Evolutionary conservation across 2,888 invertebrate genomes (phyloP), one percentile per base, ranked within the genome.

Genomic region (Perizoma affinitatum): DNA sequence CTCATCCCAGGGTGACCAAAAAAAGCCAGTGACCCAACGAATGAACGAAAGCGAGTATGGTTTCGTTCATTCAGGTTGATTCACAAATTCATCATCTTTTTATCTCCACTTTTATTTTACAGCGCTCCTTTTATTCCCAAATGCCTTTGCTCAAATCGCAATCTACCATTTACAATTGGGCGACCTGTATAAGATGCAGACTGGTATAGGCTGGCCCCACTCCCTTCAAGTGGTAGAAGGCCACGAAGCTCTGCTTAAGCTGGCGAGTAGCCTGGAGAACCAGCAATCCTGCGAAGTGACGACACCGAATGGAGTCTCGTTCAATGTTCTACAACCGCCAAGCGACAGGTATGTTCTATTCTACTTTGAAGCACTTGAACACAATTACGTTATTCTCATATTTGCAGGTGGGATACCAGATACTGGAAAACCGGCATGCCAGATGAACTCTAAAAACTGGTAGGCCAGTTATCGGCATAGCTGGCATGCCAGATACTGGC

Each of bases 161-260:
- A 66, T 76, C 0, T 74, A 71, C 49, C 73, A 75, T 33, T 59
- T 89, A 7, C 62, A 73, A 4, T 66, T 88, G 47, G 70, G 75
- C 2, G 81, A 86, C 63, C 75, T 82, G 3, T 73, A 88, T 33
- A 74, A 76, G 33, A 82, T 89, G 78, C 87, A 88, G 61, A 76
- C 78, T 43, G 91, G 91, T 0, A 67, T 87, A 40, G 90, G 88
- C 3, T 88, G 86, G 88, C 91, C 91, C 0, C 66, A 78, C 7
- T 45, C 66, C 4, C 70, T 92, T 11, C 58, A 76, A 6, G 84
- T 90, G 1, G 76, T 75, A 0, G 74, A 75, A 54, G 89, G 90
- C 0, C 83, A 89, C 56, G 87, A 88, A 42, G 88, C 86, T 4
- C 73, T 88, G 9, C 70, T 92, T 65, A 84, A 80, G 56, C 69